Base-by-base conservation (phyloP, 2,113 vertebrate genomes). In the Rhegmatorhina hoffmannsi region DNA sequence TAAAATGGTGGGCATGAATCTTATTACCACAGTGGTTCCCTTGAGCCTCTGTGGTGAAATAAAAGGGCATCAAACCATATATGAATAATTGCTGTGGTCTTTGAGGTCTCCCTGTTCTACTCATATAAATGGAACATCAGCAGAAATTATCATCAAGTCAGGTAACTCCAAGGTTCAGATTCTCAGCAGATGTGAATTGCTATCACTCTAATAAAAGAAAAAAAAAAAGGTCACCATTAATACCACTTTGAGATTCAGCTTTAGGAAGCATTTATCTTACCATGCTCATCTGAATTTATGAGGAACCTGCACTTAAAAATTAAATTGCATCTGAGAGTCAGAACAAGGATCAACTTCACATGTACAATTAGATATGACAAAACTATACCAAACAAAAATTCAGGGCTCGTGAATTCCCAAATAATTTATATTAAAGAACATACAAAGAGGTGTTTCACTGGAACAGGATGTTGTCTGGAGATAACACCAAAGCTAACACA, bases 351-450 rank as follows among this genome's bases (percentile, higher is more conserved):
- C 55, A 70, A 24, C 31, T 91, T 90, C 69, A 78, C 33, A 52
- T 24, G 47, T 92, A 73, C 68, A 95, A 86, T 92, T 87, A 92
- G 53, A 86, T 81, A 68, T n/a, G 47, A 91, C 38, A 84, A 81
- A 93, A 90, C 17, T 29, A 44, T 60, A 64, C 1, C 36, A 82
- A 93, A 84, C 13, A 91, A 93, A 63, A 96, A 84, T 44, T 50
- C n/a, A 82, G 40, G 46, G 34, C 21, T 73, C 43, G 84, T 80
- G 26, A 93, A 91, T 58, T 67, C 33, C 23, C 18, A 63, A 72
- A 34, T 62, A 90, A 44, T 79, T 93, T 82, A 64, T 86, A 64
- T 78, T 46, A 52, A 70, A 63, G 67, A 87, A 56, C 47, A 74
- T 17, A 6, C 40, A 85, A 49, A 95, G 59, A 52, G 36, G 29